phyloP scores from a whole-genome alignment of 2,113 vertebrate species.

The Vidua chalybeata region DNA sequence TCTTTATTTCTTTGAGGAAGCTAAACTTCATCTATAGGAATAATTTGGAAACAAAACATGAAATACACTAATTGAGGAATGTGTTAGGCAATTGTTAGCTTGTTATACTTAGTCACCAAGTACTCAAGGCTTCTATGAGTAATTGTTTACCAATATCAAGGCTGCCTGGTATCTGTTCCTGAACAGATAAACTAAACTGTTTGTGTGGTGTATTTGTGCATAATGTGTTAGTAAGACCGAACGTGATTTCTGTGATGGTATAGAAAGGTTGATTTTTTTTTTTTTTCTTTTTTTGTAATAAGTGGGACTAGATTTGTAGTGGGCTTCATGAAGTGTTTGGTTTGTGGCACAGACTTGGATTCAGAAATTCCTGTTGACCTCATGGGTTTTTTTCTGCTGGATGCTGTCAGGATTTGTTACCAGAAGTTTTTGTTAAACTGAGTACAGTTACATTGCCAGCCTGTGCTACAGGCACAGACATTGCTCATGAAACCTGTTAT shows the following conservation, averaged over 20 bases:
- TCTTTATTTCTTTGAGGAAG: not conserved
- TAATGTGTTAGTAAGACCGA: not conserved
- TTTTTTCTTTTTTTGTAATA: not conserved
- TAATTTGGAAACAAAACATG: not conserved
- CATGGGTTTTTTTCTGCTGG: not conserved
- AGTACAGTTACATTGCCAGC: not conserved
- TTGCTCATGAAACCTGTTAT: not conserved
- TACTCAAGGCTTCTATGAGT: not conserved
- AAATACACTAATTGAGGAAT: not conserved
- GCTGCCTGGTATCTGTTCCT: not conserved
- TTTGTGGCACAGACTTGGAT: not conserved
- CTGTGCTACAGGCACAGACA: rapidly evolving
- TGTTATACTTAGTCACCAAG: not conserved
- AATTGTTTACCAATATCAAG: slow-evolving; percentile 4
- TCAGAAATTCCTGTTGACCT: not conserved
- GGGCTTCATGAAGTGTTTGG: not conserved
- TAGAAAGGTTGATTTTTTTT: not conserved
- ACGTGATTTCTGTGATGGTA: not conserved
- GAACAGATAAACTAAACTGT: not conserved
- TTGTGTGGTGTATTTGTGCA: not conserved
- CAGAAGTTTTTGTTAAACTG: not conserved
- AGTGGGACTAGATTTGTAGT: not conserved
- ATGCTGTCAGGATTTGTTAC: not conserved
- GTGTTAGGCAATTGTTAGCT: not conserved
- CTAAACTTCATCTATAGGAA: not conserved